Percentiles rank a stretch among this genome's conserved stretches.
phyloP scores from a whole-genome alignment of 2,113 vertebrate genomes.

The Nothobranchius furzeri region DNA sequence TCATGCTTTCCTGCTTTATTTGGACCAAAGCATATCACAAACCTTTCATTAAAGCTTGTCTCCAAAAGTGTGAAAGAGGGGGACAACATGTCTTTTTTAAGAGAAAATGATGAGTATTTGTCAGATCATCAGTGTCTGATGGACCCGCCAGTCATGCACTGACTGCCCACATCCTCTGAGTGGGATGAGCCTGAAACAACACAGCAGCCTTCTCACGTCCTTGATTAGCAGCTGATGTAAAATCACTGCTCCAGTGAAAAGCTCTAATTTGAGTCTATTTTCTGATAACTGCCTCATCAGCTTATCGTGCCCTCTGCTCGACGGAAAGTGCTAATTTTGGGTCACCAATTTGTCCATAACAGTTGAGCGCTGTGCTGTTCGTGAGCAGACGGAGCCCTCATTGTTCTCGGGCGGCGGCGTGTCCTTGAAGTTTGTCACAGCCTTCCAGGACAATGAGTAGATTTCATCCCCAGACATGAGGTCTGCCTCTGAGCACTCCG shows the following conservation, averaged over 20 bases:
- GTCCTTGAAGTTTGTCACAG: slow-evolving; percentile 64
- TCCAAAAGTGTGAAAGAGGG: background rate
- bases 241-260: slow-evolving; percentile 39
- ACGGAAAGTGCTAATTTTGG: slow-evolving; percentile 41
- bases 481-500: slow-evolving; percentile 47
- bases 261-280: slow-evolving; percentile 51
- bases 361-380: slow-evolving; percentile 29
- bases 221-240: slow-evolving; percentile 45
- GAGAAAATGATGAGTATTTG: background rate
- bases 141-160: background rate
- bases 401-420: slow-evolving; percentile 31
- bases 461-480: slow-evolving; percentile 51
- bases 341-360: slow-evolving; percentile 33
- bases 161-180: slow-evolving; percentile 7
- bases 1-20: background rate
- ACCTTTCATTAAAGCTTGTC: background rate
- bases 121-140: background rate
- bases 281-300: slow-evolving; percentile 62
- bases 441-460: slow-evolving; percentile 60
- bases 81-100: background rate
- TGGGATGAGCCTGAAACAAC: slow-evolving; percentile 6
- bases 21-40: background rate
- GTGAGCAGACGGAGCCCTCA: slow-evolving; percentile 24
- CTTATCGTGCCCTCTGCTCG: slow-evolving; percentile 33
- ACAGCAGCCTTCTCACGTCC: slow-evolving; percentile 14